Evolutionary conservation across 2,797 vertebrate species (phyloP), one percentile per base, ranked within the genome.

Genomic region (Fistularia commersonii): DNA sequence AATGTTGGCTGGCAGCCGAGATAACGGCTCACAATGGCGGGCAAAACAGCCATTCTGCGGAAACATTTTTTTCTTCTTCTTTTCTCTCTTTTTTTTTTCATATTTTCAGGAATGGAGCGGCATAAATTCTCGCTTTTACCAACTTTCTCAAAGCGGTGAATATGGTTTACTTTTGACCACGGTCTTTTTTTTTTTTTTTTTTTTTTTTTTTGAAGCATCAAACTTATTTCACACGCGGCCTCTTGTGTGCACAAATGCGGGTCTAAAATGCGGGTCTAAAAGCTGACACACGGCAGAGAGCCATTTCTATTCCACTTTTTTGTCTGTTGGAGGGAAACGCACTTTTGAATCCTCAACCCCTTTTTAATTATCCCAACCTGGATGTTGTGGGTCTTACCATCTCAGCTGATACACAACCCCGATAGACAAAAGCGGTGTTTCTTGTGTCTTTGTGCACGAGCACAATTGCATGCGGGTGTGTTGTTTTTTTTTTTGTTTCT

Each of bases 311-410:
- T 80, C 62, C 62, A 37, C 59, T 52, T 72, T 39, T n/a, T n/a
- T n/a, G n/a, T n/a, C n/a, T 72, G 65, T 66, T 73, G 66, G 72
- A 71, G 63, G n/a, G n/a, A n/a, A n/a, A n/a, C 55, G 59, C 50
- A 72, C 74, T 79, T 82, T 61, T 66, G 52, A 72, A 48, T 72
- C 58, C 67, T 36, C 52, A 15, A 34, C 51, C 61, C 39, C 64
- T 70, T 81, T 84, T 82, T 78, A 82, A 88, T 87, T 79, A 84
- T 83, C 74, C 78, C 74, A 47, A 64, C 53, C 61, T 69, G 62
- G 77, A 71, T 74, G 61, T 67, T 64, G 70, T 62, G 38, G 37
- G 54, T 45, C 32, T 14, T 3, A 64, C 63, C 69, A 69, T 69
- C 65, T 40, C 38, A 3, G 38, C 38, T 40, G 38, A n/a, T n/a